Evolutionary conservation across 2,113 vertebrate species (phyloP), one percentile per base, ranked within the genome.

Genomic region (Gymnarchus niloticus): DNA sequence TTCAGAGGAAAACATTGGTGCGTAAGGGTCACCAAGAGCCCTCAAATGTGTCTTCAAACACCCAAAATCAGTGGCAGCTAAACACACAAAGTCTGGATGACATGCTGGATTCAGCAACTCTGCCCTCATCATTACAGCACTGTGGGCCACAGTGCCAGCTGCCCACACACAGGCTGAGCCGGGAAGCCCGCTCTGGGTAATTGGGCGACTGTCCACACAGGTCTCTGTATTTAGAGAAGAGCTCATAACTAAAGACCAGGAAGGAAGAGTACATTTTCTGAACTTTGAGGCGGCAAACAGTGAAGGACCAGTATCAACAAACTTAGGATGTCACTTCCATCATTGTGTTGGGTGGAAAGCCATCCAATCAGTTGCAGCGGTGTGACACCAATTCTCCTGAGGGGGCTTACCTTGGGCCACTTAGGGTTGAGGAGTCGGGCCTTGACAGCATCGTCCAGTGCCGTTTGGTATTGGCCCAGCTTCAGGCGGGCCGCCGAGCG

Each of bases 361-460:
- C 5, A 25, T 54, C 46, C 78, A 81, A 82, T 54, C 25, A 54
- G 23, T 33, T 28, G 5, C 51, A 56, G 51, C 23, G n/a, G n/a
- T 61, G 19, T 3, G 21, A 48, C 17, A 48, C 44, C 21, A 1
- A 14, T 48, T 0, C 76, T 78, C 17, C 14, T 23, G 80, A 8
- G 25, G 7, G 25, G 17, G 12, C 95, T 86, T 96, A 99, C 98
- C 97, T 99, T 99, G 0, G 97, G 96, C 97, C 97, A 99, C 3
- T 97, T 98, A 83, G 98, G 97, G 87, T 99, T 99, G 28, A 99
- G 95, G 76, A 97, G 94, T 0, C 96, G 95, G 8, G 98, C 98
- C 89, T 96, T 96, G 92, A 97, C 91, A 0, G 98, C 98, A 57
- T 99, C 98, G 0, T 97, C 96, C 91, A 99, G 90, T 0, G 98